phyloP scores from a whole-genome alignment of 2,797 vertebrate species.

The Sebastes kiyomatsui region DNA sequence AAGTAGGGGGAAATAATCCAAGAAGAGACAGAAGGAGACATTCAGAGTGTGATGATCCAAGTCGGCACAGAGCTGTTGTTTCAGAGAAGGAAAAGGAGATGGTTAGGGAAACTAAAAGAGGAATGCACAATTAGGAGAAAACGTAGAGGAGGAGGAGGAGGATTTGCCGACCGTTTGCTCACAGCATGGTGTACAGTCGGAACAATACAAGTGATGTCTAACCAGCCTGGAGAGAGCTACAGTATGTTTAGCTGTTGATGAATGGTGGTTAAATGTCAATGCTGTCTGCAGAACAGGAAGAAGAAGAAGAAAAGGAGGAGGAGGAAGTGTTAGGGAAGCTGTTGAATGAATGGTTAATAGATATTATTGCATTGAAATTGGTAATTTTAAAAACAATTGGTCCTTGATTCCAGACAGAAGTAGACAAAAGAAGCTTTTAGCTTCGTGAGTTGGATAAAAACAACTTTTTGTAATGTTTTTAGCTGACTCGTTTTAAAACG shows the following conservation, averaged over 20 bases:
- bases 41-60: background rate
- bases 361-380: background rate
- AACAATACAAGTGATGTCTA: background rate
- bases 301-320: background rate
- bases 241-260: background rate
- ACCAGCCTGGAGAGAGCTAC: background rate
- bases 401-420: too few relatives aligned
- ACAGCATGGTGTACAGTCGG: background rate
- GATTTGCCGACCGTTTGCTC: background rate
- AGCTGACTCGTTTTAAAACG: too few relatives aligned
- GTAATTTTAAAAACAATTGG: too few relatives aligned
- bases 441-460: too few relatives aligned
- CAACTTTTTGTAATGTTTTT: too few relatives aligned
- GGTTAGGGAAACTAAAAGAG: background rate
- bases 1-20: background rate
- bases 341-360: background rate
- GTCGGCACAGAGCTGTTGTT: background rate
- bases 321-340: background rate
- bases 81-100: background rate
- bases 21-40: background rate
- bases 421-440: too few relatives aligned
- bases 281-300: conserved; percentile 2
- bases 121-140: background rate
- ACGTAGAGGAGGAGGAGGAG: background rate
- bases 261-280: conserved; percentile 24